These are phyloP conservation scores for Chionomys nivalis DNA, from an alignment of 2,113 vertebrate species.

Conservation along the genomic window DNA sequence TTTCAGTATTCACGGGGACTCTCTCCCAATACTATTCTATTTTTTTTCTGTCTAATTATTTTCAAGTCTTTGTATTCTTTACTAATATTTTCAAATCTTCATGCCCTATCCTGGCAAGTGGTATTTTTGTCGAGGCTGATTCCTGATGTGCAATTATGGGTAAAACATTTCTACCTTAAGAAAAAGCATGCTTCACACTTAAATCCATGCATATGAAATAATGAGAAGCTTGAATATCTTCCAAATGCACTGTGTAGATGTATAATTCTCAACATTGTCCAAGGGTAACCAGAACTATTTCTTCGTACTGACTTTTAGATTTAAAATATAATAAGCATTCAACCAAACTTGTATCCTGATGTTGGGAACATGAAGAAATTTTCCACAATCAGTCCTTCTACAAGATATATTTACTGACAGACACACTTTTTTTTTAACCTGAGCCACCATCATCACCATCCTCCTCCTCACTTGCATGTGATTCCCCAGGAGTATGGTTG, in stretches of 20 bases:
- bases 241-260: background rate
- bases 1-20: too few species aligned
- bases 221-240: background rate
- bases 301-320: background rate
- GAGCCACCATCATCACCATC: background rate
- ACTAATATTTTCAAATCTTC: too few species aligned
- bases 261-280: background rate
- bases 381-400: background rate
- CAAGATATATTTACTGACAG: background rate
- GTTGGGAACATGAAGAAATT: background rate
- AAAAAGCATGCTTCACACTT: background rate
- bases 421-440: too few species aligned
- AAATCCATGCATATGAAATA: background rate
- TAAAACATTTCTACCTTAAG: background rate
- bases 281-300: background rate
- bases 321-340: background rate
- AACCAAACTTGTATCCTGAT: background rate
- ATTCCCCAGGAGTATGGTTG: too few species aligned
- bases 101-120: too few species aligned
- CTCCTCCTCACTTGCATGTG: background rate
- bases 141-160: too few species aligned
- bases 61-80: too few species aligned
- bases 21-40: too few species aligned
- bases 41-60: too few species aligned
- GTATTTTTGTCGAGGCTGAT: too few species aligned